Evolutionary conservation across 1,140 invertebrate genomes (phyloP).

Genomic region (Drosophila funebris): DNA sequence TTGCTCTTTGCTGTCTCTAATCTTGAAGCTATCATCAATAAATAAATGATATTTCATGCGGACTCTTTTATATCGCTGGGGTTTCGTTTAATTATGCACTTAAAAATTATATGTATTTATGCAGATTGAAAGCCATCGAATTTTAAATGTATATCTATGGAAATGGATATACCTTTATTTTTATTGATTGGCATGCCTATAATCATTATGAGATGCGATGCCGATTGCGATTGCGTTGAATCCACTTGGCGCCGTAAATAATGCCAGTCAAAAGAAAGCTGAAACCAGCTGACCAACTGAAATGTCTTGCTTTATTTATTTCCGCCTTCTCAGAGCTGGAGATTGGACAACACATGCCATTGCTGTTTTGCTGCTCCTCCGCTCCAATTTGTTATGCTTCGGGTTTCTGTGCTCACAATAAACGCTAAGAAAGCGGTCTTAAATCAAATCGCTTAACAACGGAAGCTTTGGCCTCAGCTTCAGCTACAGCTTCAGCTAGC

Average conservation of each 20-base stretch:
- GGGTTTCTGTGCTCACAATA: constrained; percentile 51
- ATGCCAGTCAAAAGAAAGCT: constrained; percentile 66
- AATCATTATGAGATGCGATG: constrained; percentile 6
- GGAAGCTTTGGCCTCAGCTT: constrained; percentile 61
- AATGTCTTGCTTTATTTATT: constrained; percentile 50
- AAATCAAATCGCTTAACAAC: constrained; percentile 79
- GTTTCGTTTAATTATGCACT: constrained; percentile 24
- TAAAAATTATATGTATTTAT: constrained; percentile 37
- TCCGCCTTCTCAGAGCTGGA: constrained; percentile 54
- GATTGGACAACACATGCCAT: constrained; percentile 61
- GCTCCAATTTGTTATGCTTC: constrained; percentile 53
- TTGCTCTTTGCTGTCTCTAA: background rate
- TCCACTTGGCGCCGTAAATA: constrained; percentile 28
- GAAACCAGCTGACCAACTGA: constrained; percentile 20
- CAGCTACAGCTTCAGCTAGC: background rate
- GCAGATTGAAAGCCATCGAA: constrained; percentile 27
- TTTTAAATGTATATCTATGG: constrained; percentile 1
- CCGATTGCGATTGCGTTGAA: background rate
- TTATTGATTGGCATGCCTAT: constrained; percentile 37
- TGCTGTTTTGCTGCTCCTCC: constrained; percentile 6
- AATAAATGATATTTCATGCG: constrained; percentile 12
- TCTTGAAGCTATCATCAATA: background rate
- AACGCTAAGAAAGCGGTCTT: constrained; percentile 59
- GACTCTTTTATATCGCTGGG: background rate
- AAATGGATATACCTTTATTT: constrained; percentile 9